A percentile compares a stretch with the other conserved stretches of the same genome.
phyloP scores from a whole-genome alignment of 53 echinoderm and acorn worm genomes.

The Hippasteria phrygiana region DNA sequence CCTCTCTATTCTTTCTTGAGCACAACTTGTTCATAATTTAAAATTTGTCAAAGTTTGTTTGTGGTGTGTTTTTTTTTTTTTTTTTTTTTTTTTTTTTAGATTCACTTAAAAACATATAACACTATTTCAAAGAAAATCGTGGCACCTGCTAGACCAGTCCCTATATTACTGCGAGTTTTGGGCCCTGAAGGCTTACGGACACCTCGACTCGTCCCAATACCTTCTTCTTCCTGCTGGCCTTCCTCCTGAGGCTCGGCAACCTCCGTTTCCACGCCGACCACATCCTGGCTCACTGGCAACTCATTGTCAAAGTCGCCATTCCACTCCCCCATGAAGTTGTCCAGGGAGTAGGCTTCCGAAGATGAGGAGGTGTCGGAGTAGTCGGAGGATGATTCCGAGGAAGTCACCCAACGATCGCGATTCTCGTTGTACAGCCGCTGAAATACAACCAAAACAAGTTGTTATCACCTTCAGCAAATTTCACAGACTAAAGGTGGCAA shows the following conservation, averaged over 20 bases:
- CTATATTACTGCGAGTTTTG: too few relatives aligned
- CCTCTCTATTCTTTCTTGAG: too few relatives aligned
- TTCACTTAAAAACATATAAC: too few relatives aligned
- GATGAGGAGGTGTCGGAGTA: background rate
- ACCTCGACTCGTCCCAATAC: background rate
- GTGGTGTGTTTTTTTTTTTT: too few relatives aligned
- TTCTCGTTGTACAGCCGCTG: conserved; percentile 55
- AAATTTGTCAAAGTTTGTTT: too few relatives aligned
- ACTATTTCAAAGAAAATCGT: too few relatives aligned
- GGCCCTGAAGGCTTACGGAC: too few relatives aligned
- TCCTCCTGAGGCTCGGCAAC: background rate
- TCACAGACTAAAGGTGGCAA: too few relatives aligned
- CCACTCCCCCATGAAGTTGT: conserved; percentile 42
- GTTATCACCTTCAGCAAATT: too few relatives aligned
- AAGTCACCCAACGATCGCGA: conserved; percentile 17
- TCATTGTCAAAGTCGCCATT: conserved; percentile 21
- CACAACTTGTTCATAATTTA: too few relatives aligned
- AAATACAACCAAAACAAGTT: background rate
- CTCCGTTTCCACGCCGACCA: conserved; percentile 12
- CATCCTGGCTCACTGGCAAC: background rate
- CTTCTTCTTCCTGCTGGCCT: conserved; percentile 1
- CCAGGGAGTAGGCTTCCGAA: background rate
- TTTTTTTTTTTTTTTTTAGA: too few relatives aligned
- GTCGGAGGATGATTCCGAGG: background rate
- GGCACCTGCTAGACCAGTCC: too few relatives aligned